These are phyloP conservation scores for Machimus atricapillus DNA, from an alignment of 2,888 invertebrate species.

Conservation along the genomic window DNA sequence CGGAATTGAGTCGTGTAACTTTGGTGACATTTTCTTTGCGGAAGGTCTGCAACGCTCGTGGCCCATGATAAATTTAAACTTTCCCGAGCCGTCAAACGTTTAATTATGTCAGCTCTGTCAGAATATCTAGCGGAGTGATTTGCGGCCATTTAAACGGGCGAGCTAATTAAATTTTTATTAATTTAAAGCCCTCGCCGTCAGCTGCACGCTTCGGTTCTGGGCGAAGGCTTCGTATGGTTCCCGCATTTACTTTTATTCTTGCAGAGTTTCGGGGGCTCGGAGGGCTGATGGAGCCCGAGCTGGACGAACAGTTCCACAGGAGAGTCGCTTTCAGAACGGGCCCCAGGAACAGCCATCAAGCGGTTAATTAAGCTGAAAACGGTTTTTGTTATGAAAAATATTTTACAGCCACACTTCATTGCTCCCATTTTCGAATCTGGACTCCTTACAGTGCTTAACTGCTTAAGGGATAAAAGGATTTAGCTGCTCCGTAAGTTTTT, in stretches of 20 bases:
- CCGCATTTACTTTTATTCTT: not conserved
- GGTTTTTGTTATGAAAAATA: not conserved
- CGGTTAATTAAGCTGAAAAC: not conserved
- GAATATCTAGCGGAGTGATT: not conserved
- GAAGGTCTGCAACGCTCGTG: not conserved
- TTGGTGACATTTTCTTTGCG: not conserved
- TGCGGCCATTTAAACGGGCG: not conserved
- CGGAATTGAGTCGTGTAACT: not conserved
- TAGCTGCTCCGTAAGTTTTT: not conserved
- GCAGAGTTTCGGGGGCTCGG: not conserved
- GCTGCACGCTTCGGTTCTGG: not conserved
- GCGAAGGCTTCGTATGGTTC: not conserved
- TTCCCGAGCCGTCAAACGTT: not conserved
- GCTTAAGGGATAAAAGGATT: not conserved
- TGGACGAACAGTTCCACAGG: not conserved
- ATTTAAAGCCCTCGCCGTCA: not conserved
- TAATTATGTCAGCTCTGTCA: not conserved
- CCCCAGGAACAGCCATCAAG: not conserved
- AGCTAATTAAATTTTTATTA: not conserved
- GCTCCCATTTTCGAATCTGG: not conserved
- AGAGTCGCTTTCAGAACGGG: not conserved
- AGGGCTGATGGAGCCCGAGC: not conserved
- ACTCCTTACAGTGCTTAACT: not conserved
- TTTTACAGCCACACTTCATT: not conserved
- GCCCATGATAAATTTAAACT: not conserved